Conservation (phyloP, 2,888 invertebrate genomes). For the Caenorhabditis sp. region DNA sequence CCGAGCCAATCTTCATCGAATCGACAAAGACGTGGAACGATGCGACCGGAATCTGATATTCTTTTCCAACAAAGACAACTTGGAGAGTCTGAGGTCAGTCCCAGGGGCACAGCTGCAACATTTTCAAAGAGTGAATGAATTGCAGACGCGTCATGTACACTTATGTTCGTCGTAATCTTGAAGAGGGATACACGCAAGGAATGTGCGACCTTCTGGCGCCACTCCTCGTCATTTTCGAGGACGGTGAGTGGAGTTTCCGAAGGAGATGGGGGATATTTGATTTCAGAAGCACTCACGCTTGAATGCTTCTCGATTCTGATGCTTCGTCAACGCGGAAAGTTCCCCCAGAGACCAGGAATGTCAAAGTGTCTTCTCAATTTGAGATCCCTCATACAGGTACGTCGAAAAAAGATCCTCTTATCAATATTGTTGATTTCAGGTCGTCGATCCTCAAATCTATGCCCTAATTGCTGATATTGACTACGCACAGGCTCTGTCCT, state of each 20-base stretch:
- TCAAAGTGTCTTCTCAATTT: conserved; percentile 96
- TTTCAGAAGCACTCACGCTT: conserved; percentile 88
- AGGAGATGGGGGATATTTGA: neutral
- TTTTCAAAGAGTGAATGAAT: neutral
- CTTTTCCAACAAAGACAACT: conserved; percentile 88
- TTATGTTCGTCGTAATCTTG: conserved; percentile 96
- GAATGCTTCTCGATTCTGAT: conserved; percentile 93
- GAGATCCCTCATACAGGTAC: conserved; percentile 83
- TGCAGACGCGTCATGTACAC: conserved; percentile 81
- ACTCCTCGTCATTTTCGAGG: conserved; percentile 90
- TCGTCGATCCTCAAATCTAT: conserved; percentile 69
- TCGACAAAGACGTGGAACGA: conserved; percentile 95
- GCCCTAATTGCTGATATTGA: conserved; percentile 88
- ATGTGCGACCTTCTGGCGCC: conserved; percentile 97
- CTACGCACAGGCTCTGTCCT: conserved; percentile 93
- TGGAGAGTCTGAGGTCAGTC: conserved; percentile 84
- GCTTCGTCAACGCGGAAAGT: conserved; percentile 92
- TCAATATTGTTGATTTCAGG: conserved; percentile 78
- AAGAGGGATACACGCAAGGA: conserved; percentile 95
- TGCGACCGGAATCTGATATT: conserved; percentile 95
- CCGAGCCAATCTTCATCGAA: conserved; percentile 91
- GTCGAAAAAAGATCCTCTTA: neutral
- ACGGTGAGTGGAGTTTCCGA: conserved; percentile 81
- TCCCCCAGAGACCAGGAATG: conserved; percentile 93
- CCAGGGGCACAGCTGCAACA: neutral